These are phyloP conservation scores for Eupleurogrammus muticus DNA, from an alignment of 2,797 vertebrate genomes.

Conservation along the genomic window DNA sequence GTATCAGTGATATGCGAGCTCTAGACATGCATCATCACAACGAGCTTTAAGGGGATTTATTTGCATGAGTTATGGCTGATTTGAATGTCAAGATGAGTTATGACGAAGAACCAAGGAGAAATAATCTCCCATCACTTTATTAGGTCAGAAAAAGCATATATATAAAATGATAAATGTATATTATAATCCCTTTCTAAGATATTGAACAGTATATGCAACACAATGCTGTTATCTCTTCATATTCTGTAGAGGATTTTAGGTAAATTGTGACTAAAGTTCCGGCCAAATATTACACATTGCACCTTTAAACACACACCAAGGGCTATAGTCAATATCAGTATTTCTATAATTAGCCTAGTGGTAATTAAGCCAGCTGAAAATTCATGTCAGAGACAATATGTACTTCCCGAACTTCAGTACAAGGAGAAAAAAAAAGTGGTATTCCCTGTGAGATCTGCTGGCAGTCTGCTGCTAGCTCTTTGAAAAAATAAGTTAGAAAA, in stretches of 20 bases:
- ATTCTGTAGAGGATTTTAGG: too few species aligned
- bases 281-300: too few species aligned
- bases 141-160: not conserved
- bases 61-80: slow-evolving; percentile 16
- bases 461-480: slow-evolving; percentile 64
- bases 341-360: slow-evolving; percentile 57
- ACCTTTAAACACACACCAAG: slow-evolving; percentile 44
- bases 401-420: slow-evolving; percentile 65
- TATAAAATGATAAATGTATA: not conserved
- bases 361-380: slow-evolving; percentile 35
- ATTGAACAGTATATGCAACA: not conserved
- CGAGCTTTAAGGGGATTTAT: slow-evolving; percentile 36
- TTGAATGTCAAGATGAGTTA: slow-evolving; percentile 7
- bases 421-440: slow-evolving; percentile 61
- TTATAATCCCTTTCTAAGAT: not conserved
- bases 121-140: not conserved
- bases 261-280: too few species aligned
- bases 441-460: slow-evolving; percentile 64
- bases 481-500: slow-evolving; percentile 66
- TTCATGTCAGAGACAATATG: slow-evolving; percentile 69
- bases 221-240: too few species aligned
- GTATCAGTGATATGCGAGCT: slow-evolving; percentile 16
- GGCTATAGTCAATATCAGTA: slow-evolving; percentile 39
- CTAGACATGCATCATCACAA: slow-evolving; percentile 45
- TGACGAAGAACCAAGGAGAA: slow-evolving; percentile 10